Conservation (phyloP, 2,797 vertebrate genomes). For the Pempheris klunzingeri region DNA sequence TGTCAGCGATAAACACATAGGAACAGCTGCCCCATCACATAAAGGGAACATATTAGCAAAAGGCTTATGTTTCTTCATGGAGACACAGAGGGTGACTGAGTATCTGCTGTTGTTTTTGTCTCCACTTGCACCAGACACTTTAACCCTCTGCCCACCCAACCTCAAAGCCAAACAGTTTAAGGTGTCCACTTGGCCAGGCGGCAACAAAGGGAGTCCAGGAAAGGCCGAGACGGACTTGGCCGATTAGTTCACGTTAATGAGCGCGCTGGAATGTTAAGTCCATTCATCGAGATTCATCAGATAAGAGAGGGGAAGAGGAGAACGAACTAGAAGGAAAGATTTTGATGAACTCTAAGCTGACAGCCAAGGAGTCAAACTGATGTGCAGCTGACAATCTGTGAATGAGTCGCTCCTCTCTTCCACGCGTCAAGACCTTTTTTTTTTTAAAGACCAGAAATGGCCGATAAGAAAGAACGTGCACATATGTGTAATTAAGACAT, state of each 20-base stretch:
- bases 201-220: constrained; percentile 65
- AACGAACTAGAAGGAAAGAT: constrained; percentile 30
- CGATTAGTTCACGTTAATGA: constrained; percentile 74
- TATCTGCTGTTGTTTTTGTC: constrained; percentile 46
- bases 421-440: constrained; percentile 14
- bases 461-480: constrained; percentile 13
- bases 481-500: constrained; percentile 12
- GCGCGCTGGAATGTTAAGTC: constrained; percentile 75
- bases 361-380: constrained; percentile 47
- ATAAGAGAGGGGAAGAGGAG: constrained; percentile 50
- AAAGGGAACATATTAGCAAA: constrained; percentile 28
- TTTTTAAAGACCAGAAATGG: background rate
- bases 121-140: constrained; percentile 28
- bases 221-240: constrained; percentile 51
- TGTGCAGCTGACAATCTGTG: constrained; percentile 51
- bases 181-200: constrained; percentile 57
- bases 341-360: constrained; percentile 57
- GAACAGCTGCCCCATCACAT: constrained; percentile 40
- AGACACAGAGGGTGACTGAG: constrained; percentile 48
- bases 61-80: constrained; percentile 28
- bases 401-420: constrained; percentile 40
- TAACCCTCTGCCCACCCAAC: constrained; percentile 63
- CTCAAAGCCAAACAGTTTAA: constrained; percentile 66
- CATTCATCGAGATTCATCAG: constrained; percentile 43
- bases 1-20: constrained; percentile 22